Conservation (phyloP, 2,113 vertebrate species). For the Syngnathus floridae region DNA sequence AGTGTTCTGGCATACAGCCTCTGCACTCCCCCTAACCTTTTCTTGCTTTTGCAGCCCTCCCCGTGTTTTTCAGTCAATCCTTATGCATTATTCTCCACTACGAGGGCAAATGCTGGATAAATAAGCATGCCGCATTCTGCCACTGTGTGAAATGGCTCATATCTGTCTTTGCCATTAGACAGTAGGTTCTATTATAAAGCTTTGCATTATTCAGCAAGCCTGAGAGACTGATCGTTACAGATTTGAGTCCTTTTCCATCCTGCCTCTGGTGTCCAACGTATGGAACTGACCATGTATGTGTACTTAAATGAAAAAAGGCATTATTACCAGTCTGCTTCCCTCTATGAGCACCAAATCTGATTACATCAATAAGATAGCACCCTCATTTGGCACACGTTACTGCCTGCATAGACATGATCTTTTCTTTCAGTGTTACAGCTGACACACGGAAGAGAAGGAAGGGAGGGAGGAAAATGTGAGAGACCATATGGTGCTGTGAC, state of each 20-base stretch:
- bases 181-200: slow-evolving; percentile 66
- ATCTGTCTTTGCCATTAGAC: slow-evolving; percentile 69
- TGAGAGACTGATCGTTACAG: slow-evolving; percentile 64
- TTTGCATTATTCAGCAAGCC: slow-evolving; percentile 69
- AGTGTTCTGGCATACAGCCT: neutral
- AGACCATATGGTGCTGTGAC: slow-evolving; percentile 45
- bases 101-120: slow-evolving; percentile 45
- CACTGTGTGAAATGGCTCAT: slow-evolving; percentile 59
- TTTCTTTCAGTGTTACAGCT: slow-evolving; percentile 8
- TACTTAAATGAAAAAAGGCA: neutral
- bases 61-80: slow-evolving; percentile 5
- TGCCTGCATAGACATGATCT: slow-evolving; percentile 7
- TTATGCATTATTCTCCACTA: slow-evolving; percentile 7
- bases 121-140: slow-evolving; percentile 47
- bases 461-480: slow-evolving; percentile 24
- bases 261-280: slow-evolving; percentile 38
- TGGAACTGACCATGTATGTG: slow-evolving; percentile 32
- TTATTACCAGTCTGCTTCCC: neutral
- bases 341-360: neutral
- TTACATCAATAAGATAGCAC: neutral
- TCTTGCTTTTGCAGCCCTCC: slow-evolving; percentile 20
- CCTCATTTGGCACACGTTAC: neutral
- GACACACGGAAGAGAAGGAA: slow-evolving; percentile 18
- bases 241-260: slow-evolving; percentile 53
- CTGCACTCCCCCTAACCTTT: slow-evolving; percentile 3